A percentile compares a stretch with the other conserved stretches of the same genome.
Conservation (phyloP, 2,888 invertebrate species). For the Nomada hirtipes region DNA sequence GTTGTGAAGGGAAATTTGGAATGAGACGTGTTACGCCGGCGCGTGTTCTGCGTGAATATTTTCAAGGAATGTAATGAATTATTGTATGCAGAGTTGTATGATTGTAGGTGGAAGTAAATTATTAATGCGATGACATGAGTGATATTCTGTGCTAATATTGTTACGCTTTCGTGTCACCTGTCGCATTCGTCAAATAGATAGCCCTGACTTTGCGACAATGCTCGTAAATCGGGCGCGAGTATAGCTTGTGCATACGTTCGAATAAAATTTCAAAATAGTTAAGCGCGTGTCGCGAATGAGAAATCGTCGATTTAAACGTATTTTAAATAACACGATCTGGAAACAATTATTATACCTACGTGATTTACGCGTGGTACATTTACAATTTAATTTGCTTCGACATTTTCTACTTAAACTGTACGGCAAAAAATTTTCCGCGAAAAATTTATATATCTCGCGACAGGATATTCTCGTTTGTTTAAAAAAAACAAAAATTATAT, state of each 20-base stretch:
- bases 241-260: too few relatives aligned
- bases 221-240: neutral
- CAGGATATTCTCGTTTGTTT: neutral
- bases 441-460: neutral
- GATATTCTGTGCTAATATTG: neutral
- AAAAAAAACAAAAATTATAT: neutral
- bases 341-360: too few relatives aligned
- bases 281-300: too few relatives aligned
- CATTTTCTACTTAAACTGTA: too few relatives aligned
- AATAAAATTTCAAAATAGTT: too few relatives aligned
- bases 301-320: too few relatives aligned
- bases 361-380: too few relatives aligned
- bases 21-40: neutral
- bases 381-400: too few relatives aligned
- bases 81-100: neutral
- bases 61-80: too few relatives aligned
- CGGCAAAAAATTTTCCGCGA: too few relatives aligned
- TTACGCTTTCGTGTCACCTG: neutral
- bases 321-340: too few relatives aligned
- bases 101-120: neutral
- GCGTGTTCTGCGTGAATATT: neutral
- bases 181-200: conserved; percentile 4
- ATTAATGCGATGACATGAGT: neutral
- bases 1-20: neutral
- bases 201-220: neutral